A percentile compares a stretch with the other conserved stretches of the same genome.
phyloP scores from a whole-genome alignment of 2,113 vertebrate genomes.

The Lampris incognitus region DNA sequence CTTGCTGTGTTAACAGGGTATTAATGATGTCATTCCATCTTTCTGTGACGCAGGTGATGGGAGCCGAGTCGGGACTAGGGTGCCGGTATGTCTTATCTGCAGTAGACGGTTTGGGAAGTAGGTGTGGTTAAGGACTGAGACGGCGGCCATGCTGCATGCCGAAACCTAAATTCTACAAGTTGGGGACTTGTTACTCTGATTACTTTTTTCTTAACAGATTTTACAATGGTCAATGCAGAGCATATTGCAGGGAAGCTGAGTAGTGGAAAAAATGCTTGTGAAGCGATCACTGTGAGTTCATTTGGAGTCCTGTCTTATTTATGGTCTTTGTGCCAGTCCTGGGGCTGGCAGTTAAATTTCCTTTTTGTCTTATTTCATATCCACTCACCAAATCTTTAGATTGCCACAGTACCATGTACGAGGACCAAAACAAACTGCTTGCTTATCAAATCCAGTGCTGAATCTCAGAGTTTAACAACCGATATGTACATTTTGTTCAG shows the following conservation, averaged over 20 bases:
- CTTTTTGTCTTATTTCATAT: constrained; percentile 17
- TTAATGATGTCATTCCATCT: neutral
- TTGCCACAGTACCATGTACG: constrained; percentile 46
- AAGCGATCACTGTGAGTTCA: constrained; percentile 37
- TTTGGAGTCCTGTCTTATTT: constrained; percentile 44
- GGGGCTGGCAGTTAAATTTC: constrained; percentile 38
- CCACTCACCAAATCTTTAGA: constrained; percentile 14
- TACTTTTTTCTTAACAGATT: constrained; percentile 44
- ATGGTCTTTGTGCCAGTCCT: constrained; percentile 26
- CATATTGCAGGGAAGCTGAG: constrained; percentile 16
- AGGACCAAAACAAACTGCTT: constrained; percentile 48
- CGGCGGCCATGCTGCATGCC: constrained; percentile 6
- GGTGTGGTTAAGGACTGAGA: constrained; percentile 51
- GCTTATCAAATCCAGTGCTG: constrained; percentile 36
- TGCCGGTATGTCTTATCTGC: constrained; percentile 39
- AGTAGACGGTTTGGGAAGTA: constrained; percentile 35
- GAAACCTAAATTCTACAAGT: constrained; percentile 33
- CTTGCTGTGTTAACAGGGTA: neutral
- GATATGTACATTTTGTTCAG: constrained; percentile 39
- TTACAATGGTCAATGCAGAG: constrained; percentile 9
- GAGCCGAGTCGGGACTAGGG: constrained; percentile 36
- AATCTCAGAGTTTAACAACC: constrained; percentile 41
- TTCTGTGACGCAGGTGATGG: constrained; percentile 41
- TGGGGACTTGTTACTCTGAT: constrained; percentile 42
- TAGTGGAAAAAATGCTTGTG: neutral